phyloP scores from a whole-genome alignment of 2,797 vertebrate species.

The Epinephelus awoara region DNA sequence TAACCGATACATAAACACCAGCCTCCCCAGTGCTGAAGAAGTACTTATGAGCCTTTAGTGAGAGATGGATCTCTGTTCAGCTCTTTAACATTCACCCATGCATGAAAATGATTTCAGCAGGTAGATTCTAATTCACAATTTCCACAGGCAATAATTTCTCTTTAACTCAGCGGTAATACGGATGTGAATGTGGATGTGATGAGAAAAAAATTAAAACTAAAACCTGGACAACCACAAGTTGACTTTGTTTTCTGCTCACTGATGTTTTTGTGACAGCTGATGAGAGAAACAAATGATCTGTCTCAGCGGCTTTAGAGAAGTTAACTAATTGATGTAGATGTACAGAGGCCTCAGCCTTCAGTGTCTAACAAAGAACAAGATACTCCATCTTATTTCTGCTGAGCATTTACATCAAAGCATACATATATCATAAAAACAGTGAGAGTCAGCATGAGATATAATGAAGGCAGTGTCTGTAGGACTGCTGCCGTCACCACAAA shows the following conservation, averaged over 20 bases:
- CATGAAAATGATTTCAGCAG: slow-evolving; percentile 32
- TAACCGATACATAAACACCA: slow-evolving; percentile 3
- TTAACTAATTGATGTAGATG: slow-evolving; percentile 30
- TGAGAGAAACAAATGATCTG: slow-evolving; percentile 21
- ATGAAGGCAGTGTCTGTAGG: neutral
- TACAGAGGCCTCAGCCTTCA: neutral
- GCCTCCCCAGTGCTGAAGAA: neutral
- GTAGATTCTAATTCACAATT: slow-evolving; percentile 29
- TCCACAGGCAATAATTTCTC: neutral
- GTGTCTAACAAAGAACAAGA: slow-evolving; percentile 21
- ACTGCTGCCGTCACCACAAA: slow-evolving; percentile 10
- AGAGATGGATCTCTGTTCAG: slow-evolving; percentile 24
- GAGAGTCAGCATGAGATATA: slow-evolving; percentile 18
- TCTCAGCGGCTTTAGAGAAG: slow-evolving; percentile 13
- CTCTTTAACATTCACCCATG: slow-evolving; percentile 27
- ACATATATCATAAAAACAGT: slow-evolving; percentile 24
- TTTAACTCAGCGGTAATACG: neutral
- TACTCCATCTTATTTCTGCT: slow-evolving; percentile 9
- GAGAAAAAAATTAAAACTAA: slow-evolving; percentile 1
- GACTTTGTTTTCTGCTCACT: slow-evolving; percentile 17
- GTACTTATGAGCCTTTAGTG: neutral
- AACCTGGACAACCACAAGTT: neutral
- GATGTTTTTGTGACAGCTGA: neutral
- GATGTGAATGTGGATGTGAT: slow-evolving; percentile 16
- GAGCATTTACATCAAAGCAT: slow-evolving; percentile 26